Conservation (phyloP, 2,113 vertebrate genomes). For the Gracilinanus agilis region DNA sequence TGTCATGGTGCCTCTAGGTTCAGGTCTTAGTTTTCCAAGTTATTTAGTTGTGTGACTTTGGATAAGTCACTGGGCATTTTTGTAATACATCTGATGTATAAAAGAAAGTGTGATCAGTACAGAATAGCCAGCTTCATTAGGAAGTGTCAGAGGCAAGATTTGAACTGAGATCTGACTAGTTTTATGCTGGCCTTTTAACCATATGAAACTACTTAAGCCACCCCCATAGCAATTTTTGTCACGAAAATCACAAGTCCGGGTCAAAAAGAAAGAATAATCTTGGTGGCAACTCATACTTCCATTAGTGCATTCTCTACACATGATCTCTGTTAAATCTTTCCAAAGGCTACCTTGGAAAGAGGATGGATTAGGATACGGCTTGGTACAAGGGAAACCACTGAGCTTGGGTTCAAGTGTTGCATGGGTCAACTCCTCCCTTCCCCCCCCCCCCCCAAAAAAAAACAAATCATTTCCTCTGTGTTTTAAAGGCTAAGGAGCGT, state of each 20-base stretch:
- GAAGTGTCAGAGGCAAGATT: not conserved
- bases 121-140: not conserved
- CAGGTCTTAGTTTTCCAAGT: too few relatives aligned
- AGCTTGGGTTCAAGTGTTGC: not conserved
- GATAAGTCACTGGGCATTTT: too few relatives aligned
- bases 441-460: not conserved
- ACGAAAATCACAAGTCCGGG: not conserved
- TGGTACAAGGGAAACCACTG: not conserved
- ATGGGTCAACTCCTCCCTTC: too few relatives aligned
- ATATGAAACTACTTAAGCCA: not conserved
- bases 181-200: not conserved
- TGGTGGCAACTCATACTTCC: not conserved
- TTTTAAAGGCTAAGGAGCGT: slow-evolving; percentile 93
- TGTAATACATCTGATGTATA: not conserved
- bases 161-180: not conserved
- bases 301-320: not conserved
- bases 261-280: not conserved
- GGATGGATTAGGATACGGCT: not conserved
- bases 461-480: slow-evolving; percentile 22
- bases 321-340: not conserved
- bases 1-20: not conserved
- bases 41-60: too few relatives aligned
- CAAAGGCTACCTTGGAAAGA: not conserved
- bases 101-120: not conserved
- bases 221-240: not conserved